Conservation (phyloP, 2,113 vertebrate genomes). For the Vulpes ferrilata region DNA sequence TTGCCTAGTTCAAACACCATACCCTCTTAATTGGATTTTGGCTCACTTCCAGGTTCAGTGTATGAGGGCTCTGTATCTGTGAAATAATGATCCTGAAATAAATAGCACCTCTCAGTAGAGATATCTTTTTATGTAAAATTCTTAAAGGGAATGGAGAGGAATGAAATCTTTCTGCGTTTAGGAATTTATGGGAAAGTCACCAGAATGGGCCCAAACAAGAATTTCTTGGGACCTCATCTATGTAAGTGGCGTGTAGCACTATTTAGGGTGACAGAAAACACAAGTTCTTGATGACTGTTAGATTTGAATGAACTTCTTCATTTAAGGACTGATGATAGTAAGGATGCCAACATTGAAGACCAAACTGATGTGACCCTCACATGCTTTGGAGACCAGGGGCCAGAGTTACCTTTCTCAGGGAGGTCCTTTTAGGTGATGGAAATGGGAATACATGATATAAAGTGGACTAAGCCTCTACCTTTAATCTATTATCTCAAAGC, state of each 20-base stretch:
- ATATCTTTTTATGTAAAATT: constrained; percentile 75
- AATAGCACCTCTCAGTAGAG: constrained; percentile 81
- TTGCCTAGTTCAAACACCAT: constrained; percentile 81
- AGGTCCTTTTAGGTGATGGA: not conserved
- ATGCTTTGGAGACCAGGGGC: not conserved
- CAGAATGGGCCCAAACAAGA: not conserved
- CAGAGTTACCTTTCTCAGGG: not conserved
- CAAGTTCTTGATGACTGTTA: not conserved
- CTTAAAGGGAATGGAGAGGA: constrained; percentile 61
- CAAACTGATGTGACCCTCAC: not conserved
- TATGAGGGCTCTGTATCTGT: constrained; percentile 82
- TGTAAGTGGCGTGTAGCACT: not conserved
- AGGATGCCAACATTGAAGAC: not conserved
- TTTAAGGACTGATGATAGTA: not conserved
- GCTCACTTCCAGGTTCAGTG: constrained; percentile 83
- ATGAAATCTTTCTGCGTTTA: constrained; percentile 63
- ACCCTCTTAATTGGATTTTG: constrained; percentile 88
- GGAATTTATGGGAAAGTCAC: constrained; percentile 67
- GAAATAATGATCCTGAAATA: constrained; percentile 86
- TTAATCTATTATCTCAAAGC: constrained; percentile 42
- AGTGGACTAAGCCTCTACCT: not conserved
- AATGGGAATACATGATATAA: constrained; percentile 9
- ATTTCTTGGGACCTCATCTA: not conserved
- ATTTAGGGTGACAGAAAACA: not conserved
- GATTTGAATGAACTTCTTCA: not conserved